phyloP scores from a whole-genome alignment of 2,113 vertebrate genomes.

The rabbit (Oryctolagus cuniculus) region mOryCun1.1 NC_091436.1:126161001-126161500 shows the following conservation, averaged over 20 bases:
- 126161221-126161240: not conserved
- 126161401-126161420: slow-evolving; percentile 80
- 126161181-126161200: not conserved
- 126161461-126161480: slow-evolving; percentile 79
- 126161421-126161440: slow-evolving; percentile 67
- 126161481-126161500: slow-evolving; percentile 73
- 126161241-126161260: not conserved
- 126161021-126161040: not conserved
- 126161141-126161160: not conserved
- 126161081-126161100: not conserved
- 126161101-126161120: not conserved
- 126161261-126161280: not conserved
- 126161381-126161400: slow-evolving; percentile 52
- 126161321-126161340: slow-evolving; percentile 67
- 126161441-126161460: slow-evolving; percentile 75
- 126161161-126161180: not conserved
- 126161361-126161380: slow-evolving; percentile 77
- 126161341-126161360: slow-evolving; percentile 72
- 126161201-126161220: not conserved
- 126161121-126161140: not conserved
- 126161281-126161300: not conserved
- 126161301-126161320: not conserved
- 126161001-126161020: not conserved
- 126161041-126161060: not conserved
- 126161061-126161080: not conserved